Percentiles rank a stretch among this genome's conserved stretches.
phyloP scores from a whole-genome alignment of 2,888 invertebrate species.

The Trimorus sp. region DNA sequence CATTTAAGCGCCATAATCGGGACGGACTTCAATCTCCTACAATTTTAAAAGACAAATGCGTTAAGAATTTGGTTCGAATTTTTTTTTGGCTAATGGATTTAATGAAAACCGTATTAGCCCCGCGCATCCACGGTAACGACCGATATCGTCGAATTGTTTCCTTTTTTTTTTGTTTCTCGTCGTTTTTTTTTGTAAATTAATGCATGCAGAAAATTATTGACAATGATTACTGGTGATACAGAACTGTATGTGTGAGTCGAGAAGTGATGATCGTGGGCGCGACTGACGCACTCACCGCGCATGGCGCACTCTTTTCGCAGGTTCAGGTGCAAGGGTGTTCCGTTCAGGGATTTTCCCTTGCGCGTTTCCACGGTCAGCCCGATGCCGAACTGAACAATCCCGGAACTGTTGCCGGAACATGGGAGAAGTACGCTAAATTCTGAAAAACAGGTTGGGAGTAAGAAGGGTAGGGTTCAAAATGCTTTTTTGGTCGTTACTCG shows the following conservation, averaged over 20 bases:
- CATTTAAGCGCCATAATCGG: conserved; percentile 51
- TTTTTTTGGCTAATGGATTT: conserved; percentile 40
- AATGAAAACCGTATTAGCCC: conserved; percentile 46
- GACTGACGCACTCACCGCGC: conserved; percentile 88
- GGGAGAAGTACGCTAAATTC: conserved; percentile 94
- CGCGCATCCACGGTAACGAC: conserved; percentile 37
- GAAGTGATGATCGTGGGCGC: conserved; percentile 80
- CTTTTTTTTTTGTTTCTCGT: conserved; percentile 31
- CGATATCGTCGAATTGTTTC: conserved; percentile 24
- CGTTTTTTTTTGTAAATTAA: conserved; percentile 66
- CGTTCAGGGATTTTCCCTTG: conserved; percentile 90
- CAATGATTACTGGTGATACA: conserved; percentile 79
- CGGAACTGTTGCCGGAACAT: conserved; percentile 93
- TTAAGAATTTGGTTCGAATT: conserved; percentile 17
- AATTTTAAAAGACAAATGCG: conserved; percentile 52
- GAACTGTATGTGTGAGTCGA: conserved; percentile 79
- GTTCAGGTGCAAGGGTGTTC: conserved; percentile 92
- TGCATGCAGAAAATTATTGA: conserved; percentile 72
- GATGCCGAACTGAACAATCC: conserved; percentile 93
- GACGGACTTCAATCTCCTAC: conserved; percentile 57
- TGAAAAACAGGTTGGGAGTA: conserved; percentile 77
- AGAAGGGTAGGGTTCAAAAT: no score
- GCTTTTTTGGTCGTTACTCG: no score
- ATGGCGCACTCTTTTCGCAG: conserved; percentile 96
- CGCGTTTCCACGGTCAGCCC: conserved; percentile 92